Conservation (phyloP, 2,888 invertebrate species). For the Diploptera punctata region DNA sequence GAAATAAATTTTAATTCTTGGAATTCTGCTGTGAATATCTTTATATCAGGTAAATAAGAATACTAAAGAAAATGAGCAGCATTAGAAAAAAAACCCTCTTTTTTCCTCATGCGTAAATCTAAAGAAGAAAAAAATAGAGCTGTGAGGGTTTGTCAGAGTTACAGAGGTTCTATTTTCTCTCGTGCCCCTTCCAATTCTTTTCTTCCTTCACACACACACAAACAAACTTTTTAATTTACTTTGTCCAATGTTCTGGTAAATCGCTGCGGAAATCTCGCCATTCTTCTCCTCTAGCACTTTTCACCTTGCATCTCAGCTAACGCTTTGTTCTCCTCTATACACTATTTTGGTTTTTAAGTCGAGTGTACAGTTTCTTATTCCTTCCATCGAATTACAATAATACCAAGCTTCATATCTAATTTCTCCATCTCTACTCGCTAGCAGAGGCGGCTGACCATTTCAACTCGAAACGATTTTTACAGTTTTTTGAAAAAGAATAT, state of each 20-base stretch:
- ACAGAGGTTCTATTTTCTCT: background rate
- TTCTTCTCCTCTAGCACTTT: conserved; percentile 15
- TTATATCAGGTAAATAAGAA: no score
- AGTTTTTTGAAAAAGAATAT: no score
- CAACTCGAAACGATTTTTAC: no score
- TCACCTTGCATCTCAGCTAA: background rate
- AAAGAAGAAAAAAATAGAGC: conserved; percentile 3
- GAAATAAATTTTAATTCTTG: no score
- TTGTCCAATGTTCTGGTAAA: conserved; percentile 29
- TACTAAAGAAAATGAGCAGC: background rate
- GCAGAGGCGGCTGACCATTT: no score
- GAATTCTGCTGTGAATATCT: no score
- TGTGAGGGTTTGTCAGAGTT: conserved; percentile 3
- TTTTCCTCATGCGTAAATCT: conserved; percentile 11
- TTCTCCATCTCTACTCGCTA: no score
- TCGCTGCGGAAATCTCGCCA: conserved; percentile 28
- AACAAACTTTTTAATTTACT: conserved; percentile 32
- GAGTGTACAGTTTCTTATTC: no score
- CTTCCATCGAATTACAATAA: no score
- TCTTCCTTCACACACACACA: conserved; percentile 4
- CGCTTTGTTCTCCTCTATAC: background rate
- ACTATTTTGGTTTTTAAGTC: background rate
- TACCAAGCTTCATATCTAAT: no score
- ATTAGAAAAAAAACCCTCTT: background rate
- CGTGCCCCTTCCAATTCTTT: background rate